Conservation (phyloP, 2,888 invertebrate genomes). For the Zeuzera pyrina region DNA sequence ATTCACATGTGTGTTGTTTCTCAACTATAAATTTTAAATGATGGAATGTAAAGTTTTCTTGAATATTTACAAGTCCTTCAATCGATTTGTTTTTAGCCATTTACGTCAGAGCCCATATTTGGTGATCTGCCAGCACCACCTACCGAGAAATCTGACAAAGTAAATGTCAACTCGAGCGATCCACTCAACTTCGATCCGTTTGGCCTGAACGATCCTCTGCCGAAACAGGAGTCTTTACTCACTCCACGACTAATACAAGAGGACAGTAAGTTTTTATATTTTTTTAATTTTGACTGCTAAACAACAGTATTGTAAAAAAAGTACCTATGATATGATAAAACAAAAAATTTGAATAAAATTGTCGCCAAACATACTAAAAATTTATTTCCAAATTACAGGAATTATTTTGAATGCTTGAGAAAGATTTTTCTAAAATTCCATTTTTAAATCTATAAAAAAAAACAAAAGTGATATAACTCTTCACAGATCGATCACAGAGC, state of each 20-base stretch:
- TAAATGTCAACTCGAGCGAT: slow-evolving; percentile 31
- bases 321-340: too few species aligned
- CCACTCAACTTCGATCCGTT: slow-evolving; percentile 77
- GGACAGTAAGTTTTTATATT: slow-evolving; percentile 33
- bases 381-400: too few species aligned
- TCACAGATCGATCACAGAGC: slow-evolving; percentile 42
- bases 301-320: too few species aligned
- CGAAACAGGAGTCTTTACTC: slow-evolving; percentile 53
- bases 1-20: neutral
- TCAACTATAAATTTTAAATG: neutral
- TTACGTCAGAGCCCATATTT: slow-evolving; percentile 47
- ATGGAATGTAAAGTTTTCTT: neutral
- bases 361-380: too few species aligned
- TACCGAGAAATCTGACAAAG: slow-evolving; percentile 17
- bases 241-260: slow-evolving; percentile 45
- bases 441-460: too few species aligned
- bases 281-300: neutral
- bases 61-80: too few species aligned
- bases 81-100: slow-evolving; percentile 28
- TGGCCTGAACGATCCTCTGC: slow-evolving; percentile 65
- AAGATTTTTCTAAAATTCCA: too few species aligned
- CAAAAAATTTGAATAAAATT: too few species aligned
- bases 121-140: slow-evolving; percentile 37
- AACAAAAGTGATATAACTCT: too few species aligned
- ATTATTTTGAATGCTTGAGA: too few species aligned